A percentile compares a stretch with the other conserved stretches of the same genome.
Conservation (phyloP, 1,140 invertebrate species). For the Cydia strobilella region DNA sequence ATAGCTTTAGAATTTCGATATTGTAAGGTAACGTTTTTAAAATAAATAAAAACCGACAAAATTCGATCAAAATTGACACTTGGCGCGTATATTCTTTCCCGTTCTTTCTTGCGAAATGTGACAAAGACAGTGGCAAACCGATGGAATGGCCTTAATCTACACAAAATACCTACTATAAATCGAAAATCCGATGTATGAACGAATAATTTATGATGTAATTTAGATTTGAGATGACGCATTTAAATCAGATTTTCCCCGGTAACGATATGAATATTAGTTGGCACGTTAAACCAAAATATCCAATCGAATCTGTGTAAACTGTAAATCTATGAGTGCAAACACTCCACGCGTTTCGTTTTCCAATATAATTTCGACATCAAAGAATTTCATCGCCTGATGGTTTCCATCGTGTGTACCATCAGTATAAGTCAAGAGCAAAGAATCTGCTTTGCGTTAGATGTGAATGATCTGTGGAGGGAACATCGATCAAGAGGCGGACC, state of each 20-base stretch:
- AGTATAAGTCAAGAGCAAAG: conserved; percentile 40
- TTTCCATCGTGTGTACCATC: conserved; percentile 48
- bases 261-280: conserved; percentile 18
- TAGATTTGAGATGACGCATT: neutral
- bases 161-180: neutral
- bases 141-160: too few relatives aligned
- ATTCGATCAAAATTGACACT: too few relatives aligned
- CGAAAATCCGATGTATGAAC: neutral
- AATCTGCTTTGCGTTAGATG: conserved; percentile 50
- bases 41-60: too few relatives aligned
- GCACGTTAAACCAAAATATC: conserved; percentile 24
- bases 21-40: too few relatives aligned
- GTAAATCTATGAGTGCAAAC: conserved; percentile 21
- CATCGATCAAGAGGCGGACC: conserved; percentile 44
- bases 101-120: too few relatives aligned
- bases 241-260: conserved; percentile 5
- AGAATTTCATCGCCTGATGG: conserved; percentile 46
- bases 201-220: neutral
- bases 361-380: conserved; percentile 45
- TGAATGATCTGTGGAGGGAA: conserved; percentile 44
- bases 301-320: conserved; percentile 28
- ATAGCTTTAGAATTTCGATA: too few relatives aligned
- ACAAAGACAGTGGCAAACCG: too few relatives aligned
- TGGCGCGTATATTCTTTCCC: too few relatives aligned
- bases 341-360: conserved; percentile 23